These are phyloP conservation scores for Microplitis deprimator DNA, from an alignment of 2,888 invertebrate genomes.

Conservation along the genomic window DNA sequence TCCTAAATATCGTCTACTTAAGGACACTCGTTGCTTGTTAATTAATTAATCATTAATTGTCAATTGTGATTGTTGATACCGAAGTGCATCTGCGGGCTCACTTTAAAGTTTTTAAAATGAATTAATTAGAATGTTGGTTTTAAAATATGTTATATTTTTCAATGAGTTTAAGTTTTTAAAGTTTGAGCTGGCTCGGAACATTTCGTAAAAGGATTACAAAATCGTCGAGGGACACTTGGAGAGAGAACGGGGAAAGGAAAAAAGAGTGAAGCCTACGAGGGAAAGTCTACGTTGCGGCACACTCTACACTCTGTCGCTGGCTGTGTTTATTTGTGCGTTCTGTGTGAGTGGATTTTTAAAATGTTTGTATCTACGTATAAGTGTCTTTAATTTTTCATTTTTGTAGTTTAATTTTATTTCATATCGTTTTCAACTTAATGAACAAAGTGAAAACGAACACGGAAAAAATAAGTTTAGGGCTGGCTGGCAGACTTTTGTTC, in stretches of 20 bases:
- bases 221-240: conserved; percentile 51
- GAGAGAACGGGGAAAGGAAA: conserved; percentile 37
- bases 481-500: neutral
- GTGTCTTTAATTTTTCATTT: neutral
- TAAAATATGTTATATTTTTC: neutral
- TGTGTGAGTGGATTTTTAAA: conserved; percentile 19
- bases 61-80: conserved; percentile 16
- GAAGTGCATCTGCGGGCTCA: neutral
- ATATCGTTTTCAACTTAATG: neutral
- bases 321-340: conserved; percentile 12
- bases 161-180: neutral
- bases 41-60: conserved; percentile 5
- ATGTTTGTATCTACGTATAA: conserved; percentile 29
- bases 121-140: neutral
- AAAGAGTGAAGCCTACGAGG: conserved; percentile 45
- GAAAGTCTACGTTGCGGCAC: conserved; percentile 52
- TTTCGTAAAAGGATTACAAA: conserved; percentile 67
- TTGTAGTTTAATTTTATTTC: neutral
- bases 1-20: conserved; percentile 18
- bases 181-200: conserved; percentile 34
- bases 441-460: neutral
- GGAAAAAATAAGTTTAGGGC: neutral
- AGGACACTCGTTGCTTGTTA: neutral
- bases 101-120: neutral
- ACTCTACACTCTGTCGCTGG: conserved; percentile 25